These are phyloP conservation scores for Pelusios castaneus DNA, from an alignment of 2,113 vertebrate genomes.

Conservation along the genomic window DNA sequence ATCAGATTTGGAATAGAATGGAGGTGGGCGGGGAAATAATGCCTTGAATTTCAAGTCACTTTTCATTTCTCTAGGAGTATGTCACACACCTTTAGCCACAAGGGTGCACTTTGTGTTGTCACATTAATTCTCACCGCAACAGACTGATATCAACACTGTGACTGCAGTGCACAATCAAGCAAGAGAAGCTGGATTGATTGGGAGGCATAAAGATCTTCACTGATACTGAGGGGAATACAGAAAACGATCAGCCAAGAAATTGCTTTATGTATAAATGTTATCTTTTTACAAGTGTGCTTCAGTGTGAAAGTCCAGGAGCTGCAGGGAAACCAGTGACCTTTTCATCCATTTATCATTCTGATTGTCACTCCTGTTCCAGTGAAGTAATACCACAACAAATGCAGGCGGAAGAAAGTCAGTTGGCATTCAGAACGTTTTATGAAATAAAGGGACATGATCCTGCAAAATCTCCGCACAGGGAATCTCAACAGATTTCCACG, in stretches of 20 bases:
- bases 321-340: not conserved
- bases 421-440: not conserved
- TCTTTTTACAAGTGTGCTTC: not conserved
- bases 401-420: not conserved
- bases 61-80: conserved; percentile 29
- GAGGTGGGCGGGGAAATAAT: conserved; percentile 56
- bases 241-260: conserved; percentile 67
- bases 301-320: conserved; percentile 24
- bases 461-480: conserved; percentile 38
- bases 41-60: conserved; percentile 62
- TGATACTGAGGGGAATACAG: conserved; percentile 65
- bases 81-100: conserved; percentile 66
- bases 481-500: conserved; percentile 49
- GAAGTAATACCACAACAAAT: not conserved
- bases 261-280: conserved; percentile 67
- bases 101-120: conserved; percentile 42
- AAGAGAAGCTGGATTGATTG: conserved; percentile 47
- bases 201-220: conserved; percentile 69
- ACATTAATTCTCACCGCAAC: conserved; percentile 65
- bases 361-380: not conserved
- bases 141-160: conserved; percentile 43
- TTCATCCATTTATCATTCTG: conserved; percentile 1
- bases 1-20: conserved; percentile 65
- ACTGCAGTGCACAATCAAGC: conserved; percentile 32
- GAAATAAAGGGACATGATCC: conserved; percentile 20